phyloP scores from a whole-genome alignment of 2,888 invertebrate species.

The Acheta domesticus region DNA sequence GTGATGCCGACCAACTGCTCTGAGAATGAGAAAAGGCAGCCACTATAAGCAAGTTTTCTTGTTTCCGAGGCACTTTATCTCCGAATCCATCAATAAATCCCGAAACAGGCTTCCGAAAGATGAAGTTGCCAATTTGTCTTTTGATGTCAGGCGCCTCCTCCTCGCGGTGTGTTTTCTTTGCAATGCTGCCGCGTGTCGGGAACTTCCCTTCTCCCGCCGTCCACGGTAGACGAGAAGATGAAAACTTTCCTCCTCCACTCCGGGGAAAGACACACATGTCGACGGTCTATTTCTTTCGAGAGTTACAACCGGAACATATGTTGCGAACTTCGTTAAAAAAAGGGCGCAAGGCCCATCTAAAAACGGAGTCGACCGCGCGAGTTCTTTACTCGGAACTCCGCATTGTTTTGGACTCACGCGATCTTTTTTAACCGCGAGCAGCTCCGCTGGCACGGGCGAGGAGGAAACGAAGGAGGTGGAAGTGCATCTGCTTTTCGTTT shows the following conservation, averaged over 20 bases:
- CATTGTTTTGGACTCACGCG: not conserved
- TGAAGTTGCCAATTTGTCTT: not conserved
- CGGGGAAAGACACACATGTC: not conserved
- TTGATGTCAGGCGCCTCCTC: not conserved
- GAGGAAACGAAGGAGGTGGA: too few species aligned
- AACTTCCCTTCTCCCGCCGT: too few species aligned
- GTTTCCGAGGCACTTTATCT: not conserved
- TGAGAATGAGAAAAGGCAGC: too few species aligned
- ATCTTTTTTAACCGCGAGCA: not conserved
- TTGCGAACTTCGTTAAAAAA: not conserved
- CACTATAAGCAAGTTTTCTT: too few species aligned
- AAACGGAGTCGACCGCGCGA: not conserved
- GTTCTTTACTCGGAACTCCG: not conserved
- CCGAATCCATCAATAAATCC: not conserved
- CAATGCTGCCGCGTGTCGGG: too few species aligned
- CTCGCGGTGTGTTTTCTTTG: too few species aligned
- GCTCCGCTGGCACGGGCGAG: too few species aligned
- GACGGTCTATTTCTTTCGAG: not conserved
- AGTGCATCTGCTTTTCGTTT: too few species aligned
- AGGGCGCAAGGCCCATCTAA: not conserved
- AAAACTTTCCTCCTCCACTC: not conserved
- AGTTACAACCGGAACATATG: conserved; percentile 18
- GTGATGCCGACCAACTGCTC: too few species aligned
- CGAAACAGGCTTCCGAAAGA: not conserved
- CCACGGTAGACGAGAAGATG: not conserved